A percentile compares a stretch with the other conserved stretches of the same genome.
Conservation (phyloP, 2,797 vertebrate species). For the Discoglossus pictus region DNA sequence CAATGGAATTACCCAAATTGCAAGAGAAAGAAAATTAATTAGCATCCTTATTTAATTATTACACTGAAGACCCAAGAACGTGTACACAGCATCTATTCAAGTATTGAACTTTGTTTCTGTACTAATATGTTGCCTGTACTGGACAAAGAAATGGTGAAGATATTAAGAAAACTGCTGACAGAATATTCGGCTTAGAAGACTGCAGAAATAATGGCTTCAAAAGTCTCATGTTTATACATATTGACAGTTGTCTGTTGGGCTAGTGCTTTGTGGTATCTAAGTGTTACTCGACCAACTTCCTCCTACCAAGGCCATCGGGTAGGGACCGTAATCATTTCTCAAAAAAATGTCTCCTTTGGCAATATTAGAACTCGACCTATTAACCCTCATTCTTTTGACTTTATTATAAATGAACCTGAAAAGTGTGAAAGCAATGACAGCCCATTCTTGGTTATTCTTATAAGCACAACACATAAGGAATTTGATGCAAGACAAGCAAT, state of each 20-base stretch:
- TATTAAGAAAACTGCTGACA: conserved; percentile 69
- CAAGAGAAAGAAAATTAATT: conserved; percentile 58
- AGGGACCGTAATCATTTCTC: conserved; percentile 75
- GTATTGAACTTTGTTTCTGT: conserved; percentile 70
- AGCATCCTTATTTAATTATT: conserved; percentile 48
- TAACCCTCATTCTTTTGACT: conserved; percentile 92
- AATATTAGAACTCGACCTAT: conserved; percentile 94
- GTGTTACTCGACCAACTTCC: conserved; percentile 88
- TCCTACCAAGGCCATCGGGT: conserved; percentile 85
- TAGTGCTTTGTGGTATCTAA: conserved; percentile 94
- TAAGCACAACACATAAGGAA: conserved; percentile 98
- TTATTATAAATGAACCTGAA: conserved; percentile 91
- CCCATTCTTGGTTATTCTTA: conserved; percentile 93
- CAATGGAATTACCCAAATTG: conserved; percentile 54
- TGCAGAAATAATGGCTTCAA: conserved; percentile 92
- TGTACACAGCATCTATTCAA: conserved; percentile 69
- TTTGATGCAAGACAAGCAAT: conserved; percentile 97
- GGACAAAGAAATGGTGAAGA: conserved; percentile 67
- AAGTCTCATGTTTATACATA: conserved; percentile 93
- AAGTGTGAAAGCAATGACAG: conserved; percentile 82
- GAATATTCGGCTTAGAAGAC: conserved; percentile 70
- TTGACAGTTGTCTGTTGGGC: conserved; percentile 97
- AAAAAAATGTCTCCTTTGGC: conserved; percentile 87
- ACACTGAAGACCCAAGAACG: conserved; percentile 61
- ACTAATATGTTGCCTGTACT: conserved; percentile 77